A percentile compares a stretch with the other conserved stretches of the same genome.
Evolutionary conservation across 2,797 vertebrate species (phyloP).

Genomic region (Oryzias dopingdopingensis): DNA sequence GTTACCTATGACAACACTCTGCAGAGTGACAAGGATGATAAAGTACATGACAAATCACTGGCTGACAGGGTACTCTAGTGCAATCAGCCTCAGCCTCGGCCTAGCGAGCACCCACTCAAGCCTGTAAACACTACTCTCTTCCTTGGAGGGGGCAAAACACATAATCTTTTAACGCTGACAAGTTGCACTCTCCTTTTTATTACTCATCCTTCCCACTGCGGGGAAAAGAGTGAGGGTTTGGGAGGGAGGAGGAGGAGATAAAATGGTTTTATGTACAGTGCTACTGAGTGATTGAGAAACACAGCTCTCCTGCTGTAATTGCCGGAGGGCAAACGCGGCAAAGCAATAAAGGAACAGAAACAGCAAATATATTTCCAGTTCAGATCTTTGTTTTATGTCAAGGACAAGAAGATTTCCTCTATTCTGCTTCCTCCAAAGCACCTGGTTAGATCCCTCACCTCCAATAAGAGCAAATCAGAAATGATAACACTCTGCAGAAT

Average conservation of each 20-base stretch:
- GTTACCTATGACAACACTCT: conserved; percentile 80
- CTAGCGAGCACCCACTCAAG: conserved; percentile 78
- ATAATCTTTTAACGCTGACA: conserved; percentile 80
- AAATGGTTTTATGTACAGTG: conserved; percentile 69
- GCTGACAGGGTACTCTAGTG: conserved; percentile 81
- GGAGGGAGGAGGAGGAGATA: conserved; percentile 46
- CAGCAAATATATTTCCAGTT: conserved; percentile 74
- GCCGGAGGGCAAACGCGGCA: conserved; percentile 71
- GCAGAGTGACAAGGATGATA: conserved; percentile 89
- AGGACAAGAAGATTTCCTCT: conserved; percentile 72
- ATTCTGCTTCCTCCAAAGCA: conserved; percentile 54
- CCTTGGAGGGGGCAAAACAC: conserved; percentile 79
- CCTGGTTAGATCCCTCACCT: conserved; percentile 63
- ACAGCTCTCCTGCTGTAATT: conserved; percentile 71
- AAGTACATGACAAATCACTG: conserved; percentile 88
- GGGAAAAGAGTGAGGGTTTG: conserved; percentile 40
- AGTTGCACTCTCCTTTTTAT: conserved; percentile 78
- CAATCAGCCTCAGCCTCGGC: conserved; percentile 82
- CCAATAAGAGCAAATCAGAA: conserved; percentile 63
- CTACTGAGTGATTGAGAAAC: conserved; percentile 73
- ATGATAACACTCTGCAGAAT: conserved; percentile 58
- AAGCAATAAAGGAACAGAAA: conserved; percentile 72
- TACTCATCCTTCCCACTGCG: conserved; percentile 71
- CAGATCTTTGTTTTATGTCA: conserved; percentile 76
- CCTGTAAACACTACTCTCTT: conserved; percentile 83